Base-by-base conservation (phyloP, 2,888 invertebrate species). In the Hipparchia sbordonii region DNA sequence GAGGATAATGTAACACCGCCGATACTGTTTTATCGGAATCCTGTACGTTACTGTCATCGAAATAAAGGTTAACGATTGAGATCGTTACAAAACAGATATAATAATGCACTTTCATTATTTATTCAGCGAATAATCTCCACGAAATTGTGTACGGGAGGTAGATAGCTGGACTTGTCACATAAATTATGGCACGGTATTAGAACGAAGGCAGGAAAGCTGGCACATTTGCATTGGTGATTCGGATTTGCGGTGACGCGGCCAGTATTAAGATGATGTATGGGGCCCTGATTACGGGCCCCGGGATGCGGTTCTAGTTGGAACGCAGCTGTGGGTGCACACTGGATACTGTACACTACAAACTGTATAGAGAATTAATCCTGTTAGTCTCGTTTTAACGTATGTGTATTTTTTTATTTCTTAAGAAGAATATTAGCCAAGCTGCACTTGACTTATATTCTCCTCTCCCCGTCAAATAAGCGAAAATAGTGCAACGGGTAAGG, bases 241-340 rank as follows among this genome's bases (percentile, higher is more conserved):
- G 88, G 88, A 92, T 91, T 92, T 89, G 90, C 89, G 85, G 87
- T 89, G 92, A 92, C 92, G 88, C 84, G 87, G 86, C 84, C 88
- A 89, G 91, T 91, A 92, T 91, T 92, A 90, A 90, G 87, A 92
- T 93, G 92, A 93, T 91, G 89, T 86, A 93, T 91, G 82, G 89
- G 76, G 77, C 85, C 88, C 88, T 92, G 91, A 93, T 92, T 92
- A 85, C 87, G 80, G 80, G 76, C 78, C 78, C 68, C 78, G 76
- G 74, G 77, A 73, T 76, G 73, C 73, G 65, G 65, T 70, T 70
- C 48, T 69, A 63, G 52, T 33, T 62, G 63, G 66, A 39, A 65
- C 54, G 68, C 23, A 23, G 23, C 52, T 46, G 73, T 68, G 69
- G 73, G 66, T 72, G 67, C 67, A 67, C 46, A 12, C 13, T 48